Conservation (phyloP, 2,113 vertebrate species). For the Saccopteryx leptura region DNA sequence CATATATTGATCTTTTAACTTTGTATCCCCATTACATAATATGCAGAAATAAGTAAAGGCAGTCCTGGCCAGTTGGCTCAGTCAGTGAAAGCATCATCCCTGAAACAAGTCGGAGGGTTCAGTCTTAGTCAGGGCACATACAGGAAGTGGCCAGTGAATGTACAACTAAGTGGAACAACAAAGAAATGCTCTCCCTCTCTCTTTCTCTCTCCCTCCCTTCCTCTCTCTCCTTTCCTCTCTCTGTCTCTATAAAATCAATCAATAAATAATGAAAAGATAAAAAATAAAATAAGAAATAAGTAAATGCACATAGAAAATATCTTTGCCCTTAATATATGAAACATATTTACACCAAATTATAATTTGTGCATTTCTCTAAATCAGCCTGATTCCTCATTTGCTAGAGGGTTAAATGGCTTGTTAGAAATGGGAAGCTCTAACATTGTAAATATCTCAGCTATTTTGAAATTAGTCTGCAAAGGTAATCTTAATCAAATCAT, state of each 20-base stretch:
- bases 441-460: not conserved
- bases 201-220: no score
- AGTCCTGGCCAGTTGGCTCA: no score
- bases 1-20: not conserved
- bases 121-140: no score
- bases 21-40: not conserved
- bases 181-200: not conserved
- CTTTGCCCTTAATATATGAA: not conserved
- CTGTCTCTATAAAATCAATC: no score
- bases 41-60: not conserved
- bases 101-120: no score
- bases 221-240: no score
- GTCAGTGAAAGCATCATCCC: no score
- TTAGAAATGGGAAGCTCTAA: conserved; percentile 35
- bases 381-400: not conserved
- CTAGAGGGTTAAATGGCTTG: not conserved
- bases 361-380: conserved; percentile 15
- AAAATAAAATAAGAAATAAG: not conserved
- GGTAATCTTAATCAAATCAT: conserved; percentile 24
- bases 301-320: not conserved
- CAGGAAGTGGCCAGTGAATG: no score
- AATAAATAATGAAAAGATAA: no score
- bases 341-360: not conserved
- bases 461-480: conserved; percentile 41
- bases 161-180: no score